phyloP scores from a whole-genome alignment of 2,113 vertebrate species.

The Sylvilagus bachmani region DNA sequence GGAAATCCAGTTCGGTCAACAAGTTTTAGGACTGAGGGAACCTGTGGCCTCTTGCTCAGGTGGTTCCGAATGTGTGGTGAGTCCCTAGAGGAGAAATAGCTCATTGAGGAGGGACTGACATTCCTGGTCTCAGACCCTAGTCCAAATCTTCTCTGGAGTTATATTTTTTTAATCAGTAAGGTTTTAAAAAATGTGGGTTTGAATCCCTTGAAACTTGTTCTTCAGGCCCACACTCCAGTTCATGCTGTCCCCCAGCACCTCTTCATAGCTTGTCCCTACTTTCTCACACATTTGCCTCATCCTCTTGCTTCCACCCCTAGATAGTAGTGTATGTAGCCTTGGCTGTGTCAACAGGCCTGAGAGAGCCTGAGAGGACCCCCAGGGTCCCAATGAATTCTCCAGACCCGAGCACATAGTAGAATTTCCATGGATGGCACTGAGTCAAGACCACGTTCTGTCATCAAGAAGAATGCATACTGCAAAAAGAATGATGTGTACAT shows the following conservation, averaged over 20 bases:
- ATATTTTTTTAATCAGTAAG: no score
- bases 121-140: no score
- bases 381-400: no score
- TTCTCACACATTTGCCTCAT: background rate
- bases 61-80: background rate
- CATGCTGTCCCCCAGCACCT: no score
- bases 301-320: background rate
- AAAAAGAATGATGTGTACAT: background rate
- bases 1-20: no score
- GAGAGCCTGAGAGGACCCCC: background rate
- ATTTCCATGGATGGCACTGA: accelerated
- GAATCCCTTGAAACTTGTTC: no score
- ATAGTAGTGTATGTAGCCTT: no score
- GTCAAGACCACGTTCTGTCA: background rate
- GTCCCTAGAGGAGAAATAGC: background rate
- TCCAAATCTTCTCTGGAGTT: background rate
- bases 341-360: background rate
- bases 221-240: background rate
- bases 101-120: background rate
- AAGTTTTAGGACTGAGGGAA: background rate
- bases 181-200: background rate
- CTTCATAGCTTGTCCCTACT: background rate
- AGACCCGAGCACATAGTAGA: background rate
- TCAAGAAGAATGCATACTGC: background rate
- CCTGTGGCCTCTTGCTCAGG: background rate